Base-by-base conservation (phyloP, 2,888 invertebrate species). In the Andrena praecox region DNA sequence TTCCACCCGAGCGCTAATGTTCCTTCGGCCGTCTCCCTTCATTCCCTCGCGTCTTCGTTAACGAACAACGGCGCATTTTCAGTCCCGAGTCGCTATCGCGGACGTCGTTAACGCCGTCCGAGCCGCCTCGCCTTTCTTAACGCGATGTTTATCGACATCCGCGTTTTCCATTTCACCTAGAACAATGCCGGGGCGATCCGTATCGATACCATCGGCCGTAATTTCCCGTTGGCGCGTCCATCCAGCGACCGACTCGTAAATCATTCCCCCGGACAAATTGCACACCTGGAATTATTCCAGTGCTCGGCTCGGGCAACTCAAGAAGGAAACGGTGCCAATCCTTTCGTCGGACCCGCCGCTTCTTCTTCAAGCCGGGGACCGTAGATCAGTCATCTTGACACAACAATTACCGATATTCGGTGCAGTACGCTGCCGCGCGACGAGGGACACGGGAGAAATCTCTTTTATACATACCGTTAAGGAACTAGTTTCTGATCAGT, bases 241-340 rank as follows among this genome's bases (percentile, higher is more conserved):
- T 59, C 29, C 50, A 29, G n/a, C 67, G 63, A 66, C 68, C 31
- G 66, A 42, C 80, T 80, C 84, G 80, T 84, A 83, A 84, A 84
- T 84, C 80, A 83, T 84, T 63, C 73, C 35, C 2, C 27, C 8
- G 63, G 77, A 83, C 83, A 84, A 80, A 80, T 84, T 85, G 64
- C 84, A 50, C 77, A 20, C 56, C 69, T 73, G 70, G 67, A 85
- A 77, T 80, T 71, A 66, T 80, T 68, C 35, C 71, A 56, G 56
- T 8, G n/a, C 64, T 20, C n/a, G 50, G 35, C 35, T 70, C 54
- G 4, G 60, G 33, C 52, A 60, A 54, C 54, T 29, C 60, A 52
- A 24, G 59, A 60, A 66, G 64, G 50, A 52, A 56, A 77, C 81
- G 50, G 16, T 56, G 67, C 24, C 20, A 20, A 27, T 48, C 54